Percentiles rank a stretch among this genome's conserved stretches.
Conservation (phyloP, 2,113 vertebrate genomes). For the Crocuta crocuta region DNA sequence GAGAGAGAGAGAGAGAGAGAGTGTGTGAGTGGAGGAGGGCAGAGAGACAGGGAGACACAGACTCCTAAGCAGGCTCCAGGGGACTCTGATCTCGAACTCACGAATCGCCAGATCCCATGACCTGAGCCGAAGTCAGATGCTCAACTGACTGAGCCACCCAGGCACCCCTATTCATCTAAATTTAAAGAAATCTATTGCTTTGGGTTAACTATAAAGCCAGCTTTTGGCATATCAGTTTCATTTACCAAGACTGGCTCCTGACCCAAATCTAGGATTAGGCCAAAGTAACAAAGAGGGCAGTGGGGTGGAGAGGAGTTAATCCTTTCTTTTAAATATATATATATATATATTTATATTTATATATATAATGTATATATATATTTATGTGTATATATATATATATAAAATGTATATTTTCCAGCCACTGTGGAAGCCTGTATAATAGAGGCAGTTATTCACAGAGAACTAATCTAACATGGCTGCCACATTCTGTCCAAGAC, state of each 20-base stretch:
- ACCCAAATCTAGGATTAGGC: neutral
- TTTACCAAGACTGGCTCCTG: neutral
- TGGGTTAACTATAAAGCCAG: neutral
- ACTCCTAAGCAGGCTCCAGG: too few relatives aligned
- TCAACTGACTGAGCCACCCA: too few relatives aligned
- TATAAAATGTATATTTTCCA: neutral
- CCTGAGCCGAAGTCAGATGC: too few relatives aligned
- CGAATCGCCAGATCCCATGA: too few relatives aligned
- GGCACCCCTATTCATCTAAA: neutral
- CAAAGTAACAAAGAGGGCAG: neutral
- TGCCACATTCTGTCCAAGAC: neutral
- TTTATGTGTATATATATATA: too few relatives aligned
- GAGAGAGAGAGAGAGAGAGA: too few relatives aligned
- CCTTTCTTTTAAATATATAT: neutral
- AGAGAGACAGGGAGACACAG: too few relatives aligned
- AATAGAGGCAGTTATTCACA: neutral
- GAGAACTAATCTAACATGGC: neutral
- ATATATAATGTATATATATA: too few relatives aligned
- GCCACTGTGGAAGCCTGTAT: neutral
- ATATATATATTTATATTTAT: too few relatives aligned
- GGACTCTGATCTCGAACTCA: too few relatives aligned
- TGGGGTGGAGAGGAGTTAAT: neutral
- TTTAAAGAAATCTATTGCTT: neutral
- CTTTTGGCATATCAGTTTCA: neutral
- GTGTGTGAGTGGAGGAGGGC: too few relatives aligned